Base-by-base conservation (phyloP, 2,888 invertebrate genomes). In the Caenorhabditis sp. region DNA sequence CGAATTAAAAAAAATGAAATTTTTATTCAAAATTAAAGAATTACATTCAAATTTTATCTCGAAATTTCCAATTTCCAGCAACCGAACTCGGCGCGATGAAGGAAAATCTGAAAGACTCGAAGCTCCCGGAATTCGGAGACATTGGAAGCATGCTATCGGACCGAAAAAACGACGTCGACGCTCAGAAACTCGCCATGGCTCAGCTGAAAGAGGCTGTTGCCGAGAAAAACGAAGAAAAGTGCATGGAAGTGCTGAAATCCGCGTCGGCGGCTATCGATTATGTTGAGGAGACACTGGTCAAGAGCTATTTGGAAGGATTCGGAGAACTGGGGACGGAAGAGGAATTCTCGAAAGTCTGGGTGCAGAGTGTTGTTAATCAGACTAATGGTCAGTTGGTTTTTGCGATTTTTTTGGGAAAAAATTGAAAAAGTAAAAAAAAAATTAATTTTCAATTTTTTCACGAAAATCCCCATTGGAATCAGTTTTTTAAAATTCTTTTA, bases 161-260 rank as follows among this genome's bases (percentile, higher is more conserved):
- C 92, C 94, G 95, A 60, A 94, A 94, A 91, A 94, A 93, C 20
- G 94, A 95, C 86, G 94, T 94, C 83, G 94, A 93, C 91, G 95
- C 95, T 15, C 76, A 78, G 11, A 93, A 68, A 11, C 26, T 74
- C 4, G 84, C 84, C 0, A 70, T 88, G 58, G n/a, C 50, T 24
- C 70, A 68, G 28, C 74, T 88, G 15, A 71, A 65, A n/a, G 68
- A 78, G 9, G 87, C 87, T 0, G 84, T 88, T 11, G 56, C 62
- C 1, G 71, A 72, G 13, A 80, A 81, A 26, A 83, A 85, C 50
- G 55, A 56, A 13, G 53, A 70, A 8, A 67, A 78, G 22, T 80
- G 87, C 11, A 44, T 85, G 32, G 71, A 74, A 24, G 83, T 84
- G 15, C 79, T 88, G 3, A 85, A 85, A 58, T 60, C 77, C 1